Conservation (phyloP, 2,113 vertebrate genomes). For the Elephas maximus region DNA sequence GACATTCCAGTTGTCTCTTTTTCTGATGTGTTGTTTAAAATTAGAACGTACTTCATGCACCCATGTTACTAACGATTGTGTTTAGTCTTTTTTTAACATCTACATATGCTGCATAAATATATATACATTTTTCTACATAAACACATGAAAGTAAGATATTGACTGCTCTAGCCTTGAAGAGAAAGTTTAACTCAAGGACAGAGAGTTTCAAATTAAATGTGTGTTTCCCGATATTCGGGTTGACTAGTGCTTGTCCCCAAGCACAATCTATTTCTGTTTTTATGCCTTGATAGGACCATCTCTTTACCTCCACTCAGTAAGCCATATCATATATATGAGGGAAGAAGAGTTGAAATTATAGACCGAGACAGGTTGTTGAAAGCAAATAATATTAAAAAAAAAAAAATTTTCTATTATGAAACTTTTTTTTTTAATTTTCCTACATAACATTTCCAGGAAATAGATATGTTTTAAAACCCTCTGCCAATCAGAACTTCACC, state of each 20-base stretch:
- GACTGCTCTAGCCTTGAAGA: neutral
- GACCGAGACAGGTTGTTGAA: neutral
- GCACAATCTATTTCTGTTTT: neutral
- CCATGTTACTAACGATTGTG: neutral
- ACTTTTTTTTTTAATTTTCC: neutral
- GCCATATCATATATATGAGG: neutral
- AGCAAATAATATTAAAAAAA: neutral
- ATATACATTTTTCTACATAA: neutral
- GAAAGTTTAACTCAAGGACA: neutral
- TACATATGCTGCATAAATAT: neutral
- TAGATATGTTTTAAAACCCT: too few relatives aligned
- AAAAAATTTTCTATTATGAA: neutral
- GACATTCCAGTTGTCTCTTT: neutral
- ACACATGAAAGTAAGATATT: neutral
- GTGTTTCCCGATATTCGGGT: neutral
- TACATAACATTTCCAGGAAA: too few relatives aligned
- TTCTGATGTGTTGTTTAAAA: slow-evolving; percentile 39
- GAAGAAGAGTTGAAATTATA: neutral
- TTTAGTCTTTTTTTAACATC: neutral
- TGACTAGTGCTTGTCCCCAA: neutral
- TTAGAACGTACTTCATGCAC: neutral
- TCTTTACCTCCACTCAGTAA: neutral
- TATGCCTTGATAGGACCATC: neutral
- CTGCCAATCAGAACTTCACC: too few relatives aligned
- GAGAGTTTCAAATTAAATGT: slow-evolving; percentile 17